A percentile compares a stretch with the other conserved stretches of the same genome.
Conservation (phyloP, 2,113 vertebrate species). For the Syngnathus scovelli region DNA sequence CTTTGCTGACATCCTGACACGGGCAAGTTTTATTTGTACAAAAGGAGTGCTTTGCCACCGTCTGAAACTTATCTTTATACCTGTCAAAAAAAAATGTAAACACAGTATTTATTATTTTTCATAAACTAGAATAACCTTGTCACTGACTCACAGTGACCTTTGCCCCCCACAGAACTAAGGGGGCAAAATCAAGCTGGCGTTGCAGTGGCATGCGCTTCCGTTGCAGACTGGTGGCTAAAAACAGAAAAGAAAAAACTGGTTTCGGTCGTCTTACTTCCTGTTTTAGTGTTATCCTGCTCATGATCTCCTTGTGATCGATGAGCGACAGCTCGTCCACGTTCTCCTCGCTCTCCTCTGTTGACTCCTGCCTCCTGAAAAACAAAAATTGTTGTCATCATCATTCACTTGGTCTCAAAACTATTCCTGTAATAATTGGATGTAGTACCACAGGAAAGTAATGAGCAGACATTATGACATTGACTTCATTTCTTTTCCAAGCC, state of each 20-base stretch:
- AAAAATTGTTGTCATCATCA: background rate
- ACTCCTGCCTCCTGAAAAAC: constrained; percentile 71
- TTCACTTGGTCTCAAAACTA: too few species aligned
- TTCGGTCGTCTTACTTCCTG: constrained; percentile 76
- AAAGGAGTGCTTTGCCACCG: too few species aligned
- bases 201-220: constrained; percentile 11
- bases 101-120: background rate
- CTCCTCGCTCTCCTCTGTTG: constrained; percentile 72
- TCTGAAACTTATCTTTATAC: too few species aligned
- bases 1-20: too few species aligned
- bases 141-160: constrained; percentile 31
- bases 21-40: too few species aligned
- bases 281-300: constrained; percentile 89
- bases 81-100: too few species aligned
- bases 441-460: too few species aligned
- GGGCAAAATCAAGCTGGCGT: constrained; percentile 23
- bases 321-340: constrained; percentile 94
- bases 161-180: constrained; percentile 20
- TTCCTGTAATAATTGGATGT: too few species aligned
- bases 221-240: constrained; percentile 6
- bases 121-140: background rate
- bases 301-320: constrained; percentile 93
- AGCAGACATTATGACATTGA: too few species aligned
- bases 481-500: background rate
- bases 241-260: background rate